Conservation (phyloP, 2,888 invertebrate species). For the Hedychridium roseum region DNA sequence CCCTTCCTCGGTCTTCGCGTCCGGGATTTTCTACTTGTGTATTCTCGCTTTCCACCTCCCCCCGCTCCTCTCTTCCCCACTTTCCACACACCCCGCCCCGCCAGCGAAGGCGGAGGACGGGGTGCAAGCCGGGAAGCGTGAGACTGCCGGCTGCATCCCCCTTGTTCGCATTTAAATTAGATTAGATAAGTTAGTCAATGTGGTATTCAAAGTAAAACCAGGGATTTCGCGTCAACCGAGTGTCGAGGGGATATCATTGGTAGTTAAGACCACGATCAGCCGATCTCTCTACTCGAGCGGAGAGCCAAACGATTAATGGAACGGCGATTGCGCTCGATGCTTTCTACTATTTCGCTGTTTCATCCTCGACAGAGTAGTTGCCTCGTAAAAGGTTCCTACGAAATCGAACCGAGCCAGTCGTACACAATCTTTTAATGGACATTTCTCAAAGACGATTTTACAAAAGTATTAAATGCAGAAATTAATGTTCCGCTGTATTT, state of each 20-base stretch:
- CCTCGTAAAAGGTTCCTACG: too few relatives aligned
- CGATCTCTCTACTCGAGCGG: too few relatives aligned
- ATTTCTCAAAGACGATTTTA: too few relatives aligned
- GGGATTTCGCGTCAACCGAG: conserved; percentile 49
- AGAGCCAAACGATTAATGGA: too few relatives aligned
- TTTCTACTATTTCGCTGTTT: too few relatives aligned
- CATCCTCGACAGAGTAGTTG: too few relatives aligned
- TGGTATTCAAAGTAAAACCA: conserved; percentile 57
- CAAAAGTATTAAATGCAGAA: too few relatives aligned
- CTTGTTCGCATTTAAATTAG: conserved; percentile 59
- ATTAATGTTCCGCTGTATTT: too few relatives aligned
- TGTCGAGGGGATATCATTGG: conserved; percentile 36
- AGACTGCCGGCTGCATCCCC: conserved; percentile 6
- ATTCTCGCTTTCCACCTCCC: conserved; percentile 12
- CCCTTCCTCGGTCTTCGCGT: conserved; percentile 27
- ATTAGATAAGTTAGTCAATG: conserved; percentile 63
- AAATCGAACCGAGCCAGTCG: too few relatives aligned
- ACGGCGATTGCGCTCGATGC: too few relatives aligned
- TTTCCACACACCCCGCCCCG: conserved; percentile 13
- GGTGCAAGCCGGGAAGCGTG: conserved; percentile 12
- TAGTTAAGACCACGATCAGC: conserved; percentile 21
- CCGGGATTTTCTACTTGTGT: conserved; percentile 25
- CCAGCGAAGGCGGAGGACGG: conserved; percentile 1
- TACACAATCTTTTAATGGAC: too few relatives aligned
- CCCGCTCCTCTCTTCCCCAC: conserved; percentile 8